Evolutionary conservation across 30 jellyfish, hydroid and myxozoan species (phyloP).

Genomic region (Cassiopea xamachana): DNA sequence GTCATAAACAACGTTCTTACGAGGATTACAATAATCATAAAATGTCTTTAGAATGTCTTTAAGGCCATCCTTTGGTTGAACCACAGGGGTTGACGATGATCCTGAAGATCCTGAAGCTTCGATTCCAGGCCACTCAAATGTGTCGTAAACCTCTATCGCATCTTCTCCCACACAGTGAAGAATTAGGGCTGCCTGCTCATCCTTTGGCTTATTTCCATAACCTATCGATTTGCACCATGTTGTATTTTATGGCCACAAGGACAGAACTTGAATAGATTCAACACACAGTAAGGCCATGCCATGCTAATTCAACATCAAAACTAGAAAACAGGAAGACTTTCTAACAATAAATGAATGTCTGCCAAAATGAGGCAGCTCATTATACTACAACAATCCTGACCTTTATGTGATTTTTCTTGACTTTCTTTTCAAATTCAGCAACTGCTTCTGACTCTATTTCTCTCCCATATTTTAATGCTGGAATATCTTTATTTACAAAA

Average conservation of each 20-base stretch:
- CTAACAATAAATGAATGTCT: not conserved
- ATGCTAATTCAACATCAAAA: not conserved
- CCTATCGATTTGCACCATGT: slow-evolving; percentile 11
- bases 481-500: no score
- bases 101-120: slow-evolving; percentile 48
- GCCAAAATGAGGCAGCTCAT: not conserved
- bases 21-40: slow-evolving; percentile 31
- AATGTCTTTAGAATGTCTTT: not conserved
- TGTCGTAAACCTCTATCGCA: slow-evolving; percentile 44
- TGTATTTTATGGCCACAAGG: not conserved
- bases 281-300: not conserved
- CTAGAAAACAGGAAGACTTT: not conserved
- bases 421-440: no score
- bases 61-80: slow-evolving; percentile 1
- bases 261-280: not conserved
- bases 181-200: slow-evolving; percentile 14
- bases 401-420: no score
- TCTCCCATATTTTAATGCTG: no score
- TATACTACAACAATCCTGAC: not conserved
- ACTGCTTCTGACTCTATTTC: no score
- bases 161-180: slow-evolving; percentile 38
- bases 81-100: slow-evolving; percentile 21
- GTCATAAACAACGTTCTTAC: slow-evolving; percentile 46
- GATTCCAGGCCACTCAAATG: slow-evolving; percentile 16
- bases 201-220: slow-evolving; percentile 45